These are phyloP conservation scores for Sphaerophoria taeniata DNA, from an alignment of 2,888 invertebrate species.

Conservation along the genomic window DNA sequence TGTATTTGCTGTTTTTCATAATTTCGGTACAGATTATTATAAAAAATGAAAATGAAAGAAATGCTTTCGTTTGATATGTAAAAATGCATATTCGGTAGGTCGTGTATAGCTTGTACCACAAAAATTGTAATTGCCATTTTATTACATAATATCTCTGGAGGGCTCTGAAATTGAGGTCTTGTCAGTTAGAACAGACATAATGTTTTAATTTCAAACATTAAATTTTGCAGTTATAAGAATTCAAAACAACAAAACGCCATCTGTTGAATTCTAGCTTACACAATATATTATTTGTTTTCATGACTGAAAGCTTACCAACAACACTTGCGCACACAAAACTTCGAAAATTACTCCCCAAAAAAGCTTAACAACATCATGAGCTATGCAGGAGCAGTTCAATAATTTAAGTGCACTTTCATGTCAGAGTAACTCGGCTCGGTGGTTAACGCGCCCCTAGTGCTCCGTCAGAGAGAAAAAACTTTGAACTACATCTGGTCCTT, in stretches of 20 bases:
- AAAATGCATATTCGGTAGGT: too few relatives aligned
- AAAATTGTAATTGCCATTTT: too few relatives aligned
- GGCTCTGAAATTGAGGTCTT: too few relatives aligned
- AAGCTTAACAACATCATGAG: not conserved
- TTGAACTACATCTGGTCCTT: not conserved
- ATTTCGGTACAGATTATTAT: too few relatives aligned
- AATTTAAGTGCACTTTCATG: constrained; percentile 23
- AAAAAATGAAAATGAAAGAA: too few relatives aligned
- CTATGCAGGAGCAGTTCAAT: not conserved
- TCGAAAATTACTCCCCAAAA: constrained; percentile 22
- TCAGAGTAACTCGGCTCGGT: constrained; percentile 8
- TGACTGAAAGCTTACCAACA: not conserved
- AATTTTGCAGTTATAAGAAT: too few relatives aligned
- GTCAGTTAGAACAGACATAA: too few relatives aligned
- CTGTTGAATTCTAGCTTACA: constrained; percentile 28
- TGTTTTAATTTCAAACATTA: too few relatives aligned
- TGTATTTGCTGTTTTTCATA: too few relatives aligned
- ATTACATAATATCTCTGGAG: too few relatives aligned
- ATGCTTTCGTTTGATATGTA: too few relatives aligned
- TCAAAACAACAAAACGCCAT: not conserved
- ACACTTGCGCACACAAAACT: constrained; percentile 33
- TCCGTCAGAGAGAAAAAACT: not conserved
- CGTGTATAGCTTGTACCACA: too few relatives aligned
- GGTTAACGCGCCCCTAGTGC: not conserved
- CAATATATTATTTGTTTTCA: not conserved